Conservation (phyloP, 2,113 vertebrate species). For the Menidia beryllina region DNA sequence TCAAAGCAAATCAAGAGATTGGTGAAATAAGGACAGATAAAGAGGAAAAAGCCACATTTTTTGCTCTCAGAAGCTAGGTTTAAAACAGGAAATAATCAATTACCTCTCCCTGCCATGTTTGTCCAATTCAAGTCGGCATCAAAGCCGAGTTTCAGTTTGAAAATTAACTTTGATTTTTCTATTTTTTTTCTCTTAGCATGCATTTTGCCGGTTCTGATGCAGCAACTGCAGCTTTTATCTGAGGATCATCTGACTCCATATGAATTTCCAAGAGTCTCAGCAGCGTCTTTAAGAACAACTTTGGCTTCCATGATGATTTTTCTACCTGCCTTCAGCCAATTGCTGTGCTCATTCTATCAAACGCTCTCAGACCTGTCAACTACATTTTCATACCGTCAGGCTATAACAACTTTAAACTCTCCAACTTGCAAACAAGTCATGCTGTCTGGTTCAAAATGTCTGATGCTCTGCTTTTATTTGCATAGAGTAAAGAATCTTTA, state of each 20-base stretch:
- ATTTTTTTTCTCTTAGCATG: neutral
- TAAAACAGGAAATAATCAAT: constrained; percentile 53
- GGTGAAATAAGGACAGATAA: constrained; percentile 38
- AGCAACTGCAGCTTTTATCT: constrained; percentile 1
- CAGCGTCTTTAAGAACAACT: constrained; percentile 35
- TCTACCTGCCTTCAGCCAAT: constrained; percentile 17
- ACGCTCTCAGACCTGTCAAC: constrained; percentile 36
- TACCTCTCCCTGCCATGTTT: constrained; percentile 30
- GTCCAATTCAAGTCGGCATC: constrained; percentile 42
- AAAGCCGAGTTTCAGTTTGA: constrained; percentile 43
- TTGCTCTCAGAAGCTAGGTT: constrained; percentile 10
- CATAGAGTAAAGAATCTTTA: neutral
- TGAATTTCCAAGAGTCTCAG: constrained; percentile 14
- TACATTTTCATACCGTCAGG: constrained; percentile 29
- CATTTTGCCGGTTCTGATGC: constrained; percentile 4
- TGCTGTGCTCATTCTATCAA: constrained; percentile 60
- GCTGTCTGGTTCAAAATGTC: constrained; percentile 15
- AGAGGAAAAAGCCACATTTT: constrained; percentile 38
- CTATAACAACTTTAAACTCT: constrained; percentile 16
- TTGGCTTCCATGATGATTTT: constrained; percentile 7
- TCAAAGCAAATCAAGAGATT: constrained; percentile 44
- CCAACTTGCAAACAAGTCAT: constrained; percentile 3
- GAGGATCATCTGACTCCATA: neutral
- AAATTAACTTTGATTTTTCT: constrained; percentile 46
- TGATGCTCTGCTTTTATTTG: neutral